phyloP scores from a whole-genome alignment of 2,797 vertebrate species.

The Aulostomus chinensis region DNA sequence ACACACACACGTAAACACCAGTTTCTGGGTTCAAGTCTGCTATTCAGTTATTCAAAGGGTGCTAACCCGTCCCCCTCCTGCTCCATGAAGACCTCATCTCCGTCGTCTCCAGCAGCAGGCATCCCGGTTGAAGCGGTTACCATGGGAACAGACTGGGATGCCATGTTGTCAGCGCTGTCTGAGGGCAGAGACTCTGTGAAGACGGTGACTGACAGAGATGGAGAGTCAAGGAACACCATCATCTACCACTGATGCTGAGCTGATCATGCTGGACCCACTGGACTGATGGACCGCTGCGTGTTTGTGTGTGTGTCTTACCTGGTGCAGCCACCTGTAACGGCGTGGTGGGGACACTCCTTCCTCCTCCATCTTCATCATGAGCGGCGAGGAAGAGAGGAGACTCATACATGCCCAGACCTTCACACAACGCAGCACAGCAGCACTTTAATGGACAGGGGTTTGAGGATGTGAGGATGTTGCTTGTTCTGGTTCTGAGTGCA shows the following conservation, averaged over 20 bases:
- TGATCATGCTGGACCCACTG: too few species aligned
- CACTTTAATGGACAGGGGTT: too few species aligned
- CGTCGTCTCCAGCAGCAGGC: conserved; percentile 84
- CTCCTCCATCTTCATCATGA: conserved; percentile 96
- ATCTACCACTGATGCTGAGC: too few species aligned
- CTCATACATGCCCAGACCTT: conserved; percentile 98
- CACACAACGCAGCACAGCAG: conserved; percentile 16
- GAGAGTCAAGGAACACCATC: background rate
- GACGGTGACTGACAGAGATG: conserved; percentile 84
- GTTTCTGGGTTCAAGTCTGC: background rate
- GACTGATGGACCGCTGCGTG: too few species aligned
- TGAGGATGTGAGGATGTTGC: background rate
- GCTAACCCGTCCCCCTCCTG: conserved; percentile 90
- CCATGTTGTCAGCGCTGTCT: conserved; percentile 88
- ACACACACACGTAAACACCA: too few species aligned
- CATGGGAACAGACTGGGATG: conserved; percentile 98
- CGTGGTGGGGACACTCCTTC: conserved; percentile 95
- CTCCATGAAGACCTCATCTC: conserved; percentile 96
- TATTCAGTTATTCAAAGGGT: background rate
- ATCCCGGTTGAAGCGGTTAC: conserved; percentile 90
- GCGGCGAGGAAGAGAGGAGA: conserved; percentile 92
- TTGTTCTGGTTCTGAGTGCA: background rate
- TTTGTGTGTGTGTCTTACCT: conserved; percentile 70
- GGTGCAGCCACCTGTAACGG: conserved; percentile 95
- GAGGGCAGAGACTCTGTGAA: conserved; percentile 91